A percentile compares a stretch with the other conserved stretches of the same genome.
phyloP scores from a whole-genome alignment of 2,888 invertebrate species.

The Phrixothrix hirtus region DNA sequence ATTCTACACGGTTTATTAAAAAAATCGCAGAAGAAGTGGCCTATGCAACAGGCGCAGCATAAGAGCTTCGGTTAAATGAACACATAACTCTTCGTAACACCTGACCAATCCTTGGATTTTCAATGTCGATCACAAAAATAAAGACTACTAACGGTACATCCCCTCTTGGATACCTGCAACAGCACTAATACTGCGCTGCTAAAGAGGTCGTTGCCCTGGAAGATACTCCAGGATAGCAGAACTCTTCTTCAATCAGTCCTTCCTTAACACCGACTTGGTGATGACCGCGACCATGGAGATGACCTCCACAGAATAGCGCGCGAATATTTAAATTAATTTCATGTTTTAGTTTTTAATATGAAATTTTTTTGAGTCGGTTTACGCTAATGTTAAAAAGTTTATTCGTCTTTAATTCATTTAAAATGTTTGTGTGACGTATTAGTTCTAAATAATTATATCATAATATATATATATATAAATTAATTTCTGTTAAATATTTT shows the following conservation, averaged over 20 bases:
- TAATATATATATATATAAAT: conserved; percentile 24
- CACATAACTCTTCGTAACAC: conserved; percentile 29
- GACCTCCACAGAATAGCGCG: conserved; percentile 47
- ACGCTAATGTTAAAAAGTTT: conserved; percentile 3
- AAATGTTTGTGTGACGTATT: conserved; percentile 24
- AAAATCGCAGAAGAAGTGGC: too few species aligned
- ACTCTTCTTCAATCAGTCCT: conserved; percentile 49
- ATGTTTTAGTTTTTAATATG: conserved; percentile 7
- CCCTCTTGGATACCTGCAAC: conserved; percentile 51
- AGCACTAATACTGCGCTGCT: conserved; percentile 44
- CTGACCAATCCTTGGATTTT: conserved; percentile 41
- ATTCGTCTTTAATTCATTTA: conserved; percentile 2
- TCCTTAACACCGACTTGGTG: conserved; percentile 48
- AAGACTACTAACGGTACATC: conserved; percentile 52
- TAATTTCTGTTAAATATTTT: conserved; percentile 23
- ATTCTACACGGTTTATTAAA: too few species aligned
- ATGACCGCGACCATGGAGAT: conserved; percentile 49
- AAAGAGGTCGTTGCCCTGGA: conserved; percentile 50
- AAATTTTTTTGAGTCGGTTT: conserved; percentile 1
- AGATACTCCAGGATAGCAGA: conserved; percentile 51
- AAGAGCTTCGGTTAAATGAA: too few species aligned
- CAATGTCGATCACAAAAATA: conserved; percentile 52
- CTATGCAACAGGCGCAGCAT: too few species aligned
- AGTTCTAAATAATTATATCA: conserved; percentile 8
- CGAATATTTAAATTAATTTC: conserved; percentile 37